Evolutionary conservation across 1,140 invertebrate species (phyloP), one percentile per base, ranked within the genome.

Genomic region (Contarinia nasturtii): DNA sequence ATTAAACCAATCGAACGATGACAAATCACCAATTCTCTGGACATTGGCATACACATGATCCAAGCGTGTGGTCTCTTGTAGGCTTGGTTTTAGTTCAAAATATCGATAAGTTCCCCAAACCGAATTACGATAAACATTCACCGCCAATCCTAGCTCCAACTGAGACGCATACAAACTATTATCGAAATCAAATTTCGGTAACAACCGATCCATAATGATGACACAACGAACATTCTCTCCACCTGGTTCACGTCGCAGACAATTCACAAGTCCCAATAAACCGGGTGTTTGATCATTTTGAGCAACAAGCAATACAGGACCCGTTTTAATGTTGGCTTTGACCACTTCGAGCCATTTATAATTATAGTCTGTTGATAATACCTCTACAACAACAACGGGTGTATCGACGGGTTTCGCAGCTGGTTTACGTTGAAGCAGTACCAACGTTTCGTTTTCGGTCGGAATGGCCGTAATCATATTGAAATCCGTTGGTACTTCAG

Each of bases 1-100:
- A 61, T 83, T 67, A 1, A 92, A 66, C 92, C 92, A 97, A 12
- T 65, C 73, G 1, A 97, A 58, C 33, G 82, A 82, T 0, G 80
- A 82, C 17, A 97, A 65, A 61, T 96, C 91, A 45, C 90, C 88
- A 52, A 80, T 73, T 7, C 79, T 78, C 1, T 74, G 52, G 1
- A 82, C 76, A 63, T 92, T 88, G 0, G 82, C 76, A 59, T 75
- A 90, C 0, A 77, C 80, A 65, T 94, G 82, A 45, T 70, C 57
- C 2, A 46, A 14, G 27, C 54, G 49, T 1, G 43, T 49, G 7
- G 37, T 59, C 8, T 69, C 61, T 4, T 64, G 64, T 34, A 63
- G 50, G 3, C 64, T 40, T 12, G 33, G 48, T 37, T 50, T 45
- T 12, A 59, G 36, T 2, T 54, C 46, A 2, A 63, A 49, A 48